phyloP scores from a whole-genome alignment of 23 tunicate genomes.

The Clavelina lepadiformis region DNA sequence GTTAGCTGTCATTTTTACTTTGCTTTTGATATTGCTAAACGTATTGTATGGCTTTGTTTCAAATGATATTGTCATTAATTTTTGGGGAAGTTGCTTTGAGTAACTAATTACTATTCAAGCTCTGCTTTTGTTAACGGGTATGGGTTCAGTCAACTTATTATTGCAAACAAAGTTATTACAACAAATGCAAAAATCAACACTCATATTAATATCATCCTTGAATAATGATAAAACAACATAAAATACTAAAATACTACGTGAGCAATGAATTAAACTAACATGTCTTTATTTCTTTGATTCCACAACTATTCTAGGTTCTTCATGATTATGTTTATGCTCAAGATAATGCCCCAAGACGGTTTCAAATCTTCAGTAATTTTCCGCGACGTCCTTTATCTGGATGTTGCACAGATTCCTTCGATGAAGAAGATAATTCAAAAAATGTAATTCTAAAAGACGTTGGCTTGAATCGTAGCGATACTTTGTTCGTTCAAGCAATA shows the following conservation, averaged over 20 bases:
- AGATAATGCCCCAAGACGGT: constrained; percentile 52
- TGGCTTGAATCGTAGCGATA: constrained; percentile 51
- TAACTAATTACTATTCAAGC: no score
- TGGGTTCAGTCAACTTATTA: no score
- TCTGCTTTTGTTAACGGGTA: no score
- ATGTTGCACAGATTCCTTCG: constrained; percentile 53
- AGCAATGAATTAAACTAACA: not conserved
- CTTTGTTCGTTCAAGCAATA: constrained; percentile 52
- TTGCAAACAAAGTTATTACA: no score
- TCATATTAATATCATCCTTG: no score
- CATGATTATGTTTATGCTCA: constrained; percentile 81
- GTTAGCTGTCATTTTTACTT: no score
- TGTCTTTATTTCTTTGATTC: not conserved
- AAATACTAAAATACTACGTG: not conserved
- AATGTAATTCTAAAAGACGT: constrained; percentile 15
- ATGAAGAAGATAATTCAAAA: not conserved
- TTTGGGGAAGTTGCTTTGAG: no score
- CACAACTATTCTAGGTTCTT: constrained; percentile 22
- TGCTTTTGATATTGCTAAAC: no score
- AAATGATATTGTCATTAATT: no score
- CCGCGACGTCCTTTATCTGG: constrained; percentile 69
- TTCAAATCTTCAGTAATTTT: constrained; percentile 65
- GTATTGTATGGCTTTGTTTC: no score
- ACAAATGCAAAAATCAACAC: no score
- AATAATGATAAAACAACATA: not conserved